These are phyloP conservation scores for Pomatorhinus ruficollis DNA, from an alignment of 2,113 vertebrate genomes.

Conservation along the genomic window DNA sequence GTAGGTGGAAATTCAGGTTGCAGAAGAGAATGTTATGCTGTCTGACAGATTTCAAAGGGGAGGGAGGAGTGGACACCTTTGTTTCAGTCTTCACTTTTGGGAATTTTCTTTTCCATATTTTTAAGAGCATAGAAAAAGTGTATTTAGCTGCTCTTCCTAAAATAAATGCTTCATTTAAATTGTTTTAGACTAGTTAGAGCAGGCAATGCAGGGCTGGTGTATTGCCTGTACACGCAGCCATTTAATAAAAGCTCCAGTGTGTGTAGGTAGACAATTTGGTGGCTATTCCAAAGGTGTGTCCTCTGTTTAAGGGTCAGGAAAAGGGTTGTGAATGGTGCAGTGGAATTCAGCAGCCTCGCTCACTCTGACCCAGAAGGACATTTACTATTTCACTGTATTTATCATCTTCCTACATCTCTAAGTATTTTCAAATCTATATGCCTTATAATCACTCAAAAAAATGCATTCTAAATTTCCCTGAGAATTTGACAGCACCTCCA, in stretches of 20 bases:
- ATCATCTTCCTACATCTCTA: neutral
- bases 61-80: neutral
- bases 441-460: neutral
- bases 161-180: neutral
- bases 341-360: neutral
- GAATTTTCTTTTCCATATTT: neutral
- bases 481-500: neutral
- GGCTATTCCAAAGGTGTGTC: neutral
- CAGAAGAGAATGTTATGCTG: neutral
- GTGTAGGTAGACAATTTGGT: neutral
- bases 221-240: accelerated
- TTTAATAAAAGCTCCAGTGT: neutral
- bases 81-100: neutral
- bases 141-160: neutral
- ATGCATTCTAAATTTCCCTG: neutral
- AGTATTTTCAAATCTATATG: neutral
- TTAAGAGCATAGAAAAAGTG: neutral
- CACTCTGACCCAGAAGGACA: neutral
- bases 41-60: neutral
- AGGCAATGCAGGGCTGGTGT: neutral
- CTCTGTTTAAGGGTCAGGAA: neutral
- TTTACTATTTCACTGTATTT: neutral
- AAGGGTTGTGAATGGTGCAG: neutral
- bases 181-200: neutral
- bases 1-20: neutral